Evolutionary conservation across 2,797 vertebrate species (phyloP), one percentile per base, ranked within the genome.

Genomic region (Manis crassicaudata): DNA sequence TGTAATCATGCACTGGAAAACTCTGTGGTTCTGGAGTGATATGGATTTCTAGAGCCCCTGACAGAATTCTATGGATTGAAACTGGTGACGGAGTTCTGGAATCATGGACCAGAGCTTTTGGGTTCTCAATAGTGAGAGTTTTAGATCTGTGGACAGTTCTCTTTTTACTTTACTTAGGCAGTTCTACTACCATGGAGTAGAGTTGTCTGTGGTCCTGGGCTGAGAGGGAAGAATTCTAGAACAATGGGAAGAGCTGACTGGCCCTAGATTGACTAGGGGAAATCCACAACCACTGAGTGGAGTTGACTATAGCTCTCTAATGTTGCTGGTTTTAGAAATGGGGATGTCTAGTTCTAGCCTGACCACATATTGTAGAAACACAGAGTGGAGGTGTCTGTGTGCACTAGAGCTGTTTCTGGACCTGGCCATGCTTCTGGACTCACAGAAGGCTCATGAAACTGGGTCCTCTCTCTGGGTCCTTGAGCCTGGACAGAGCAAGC

Each of bases 111-210:
- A 2, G 60, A 50, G 21, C 43, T 12, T 11, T 88, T 62, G 56
- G 43, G 43, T 43, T 90, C 56, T 40, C 12, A 43, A 67, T 0
- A 7, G 32, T 29, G 0, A 20, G 37, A 35, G 21, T 32, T 18
- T 63, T 46, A 35, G 40, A n/a, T 16, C 1, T 0, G 4, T 17
- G 12, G 40, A 18, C 12, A 6, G 5, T 32, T 14, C 29, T 52
- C 16, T 68, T n/a, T 35, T n/a, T 21, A 0, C 46, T 35, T 54
- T 2, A 5, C 40, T 2, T 1, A 4, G 1, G 20, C 32, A 8
- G 18, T 63, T 87, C 35, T 18, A 1, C 27, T 43, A 14, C 32
- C 1, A 0, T 0, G 4, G 56, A 29, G 5, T 9, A 1, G 52
- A 35, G 43, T 21, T n/a, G n/a, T 16, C 37, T 29, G 21, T 16